Evolutionary conservation across 92 coral and sea anemone genomes (phyloP), one percentile per base, ranked within the genome.

Genomic region (Epizoanthus stellaris): DNA sequence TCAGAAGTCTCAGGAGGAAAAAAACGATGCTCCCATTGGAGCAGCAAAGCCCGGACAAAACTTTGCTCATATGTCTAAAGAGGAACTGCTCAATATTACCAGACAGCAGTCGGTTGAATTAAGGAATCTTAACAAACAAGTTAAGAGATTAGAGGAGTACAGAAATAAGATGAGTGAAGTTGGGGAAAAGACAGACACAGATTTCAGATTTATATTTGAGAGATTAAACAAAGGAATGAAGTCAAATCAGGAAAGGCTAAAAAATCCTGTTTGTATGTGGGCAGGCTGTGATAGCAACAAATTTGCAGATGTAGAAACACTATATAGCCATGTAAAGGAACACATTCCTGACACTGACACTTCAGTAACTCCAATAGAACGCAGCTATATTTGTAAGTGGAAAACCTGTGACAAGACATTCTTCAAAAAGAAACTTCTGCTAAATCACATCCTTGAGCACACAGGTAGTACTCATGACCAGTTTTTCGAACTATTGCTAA

Each of bases 91-190:
- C 47, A 20, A 17, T 49, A 81, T 66, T 40, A 67, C 76, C 65
- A 23, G 76, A 67, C 42, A 81, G n/a, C 85, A 81, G 45, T 81
- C 25, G 66, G 61, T 14, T n/a, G 56, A 82, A 56, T 70, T 82
- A 43, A 82, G 75, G 65, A 65, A 16, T 17, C 76, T 36, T 14
- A 75, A 82, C 68, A 52, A 82, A 56, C 86, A 54, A 49, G 58
- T 82, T 21, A 5, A 70, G 52, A 54, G 25, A 36, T 54, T 82
- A 38, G 77, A 70, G 38, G 52, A 68, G 80, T 36, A 70, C 86
- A 53, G 86, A 82, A 65, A 82, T 23, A 82, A 69, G 23, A 82
- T 68, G 86, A 82, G 54, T 82, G 40, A 23, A 82, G 86, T 82
- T 82, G 86, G 77, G 25, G 86, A 69, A 34, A 82, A 82, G 61